Evolutionary conservation across 2,113 vertebrate genomes (phyloP).

Genomic region (Morone saxatilis): DNA sequence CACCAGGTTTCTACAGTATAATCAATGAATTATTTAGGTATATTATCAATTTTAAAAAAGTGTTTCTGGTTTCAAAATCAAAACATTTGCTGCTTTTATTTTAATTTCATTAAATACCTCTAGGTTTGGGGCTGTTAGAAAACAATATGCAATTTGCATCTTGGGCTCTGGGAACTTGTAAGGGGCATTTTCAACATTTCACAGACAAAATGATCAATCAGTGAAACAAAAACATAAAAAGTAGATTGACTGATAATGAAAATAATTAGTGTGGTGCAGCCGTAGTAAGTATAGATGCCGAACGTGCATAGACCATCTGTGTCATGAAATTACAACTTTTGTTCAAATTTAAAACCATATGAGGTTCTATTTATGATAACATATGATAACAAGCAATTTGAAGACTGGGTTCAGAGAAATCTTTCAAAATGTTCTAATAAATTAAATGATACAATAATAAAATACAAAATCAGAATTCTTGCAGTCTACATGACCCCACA

Average conservation of each 20-base stretch:
- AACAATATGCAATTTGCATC: not conserved
- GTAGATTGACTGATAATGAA: not conserved
- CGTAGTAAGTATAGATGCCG: not conserved
- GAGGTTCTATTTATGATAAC: not conserved
- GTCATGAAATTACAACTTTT: not conserved
- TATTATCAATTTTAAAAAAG: slow-evolving; percentile 1
- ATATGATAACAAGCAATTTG: not conserved
- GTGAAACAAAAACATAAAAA: not conserved
- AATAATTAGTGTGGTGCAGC: not conserved
- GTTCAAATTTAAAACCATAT: not conserved
- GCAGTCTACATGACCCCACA: not conserved
- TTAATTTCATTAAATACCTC: not conserved
- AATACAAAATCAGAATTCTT: not conserved
- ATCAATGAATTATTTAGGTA: not conserved
- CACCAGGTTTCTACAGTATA: not conserved
- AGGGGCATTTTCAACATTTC: not conserved
- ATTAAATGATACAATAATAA: not conserved
- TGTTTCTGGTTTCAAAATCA: not conserved
- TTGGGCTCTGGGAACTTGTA: not conserved
- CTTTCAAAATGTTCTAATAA: not conserved
- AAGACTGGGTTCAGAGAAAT: not conserved
- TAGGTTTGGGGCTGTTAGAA: not conserved
- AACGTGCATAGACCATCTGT: not conserved
- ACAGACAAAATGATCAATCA: not conserved
- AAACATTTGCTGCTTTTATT: not conserved